Conservation (phyloP, 2,113 vertebrate species). For the Melanerpes aurifrons region DNA sequence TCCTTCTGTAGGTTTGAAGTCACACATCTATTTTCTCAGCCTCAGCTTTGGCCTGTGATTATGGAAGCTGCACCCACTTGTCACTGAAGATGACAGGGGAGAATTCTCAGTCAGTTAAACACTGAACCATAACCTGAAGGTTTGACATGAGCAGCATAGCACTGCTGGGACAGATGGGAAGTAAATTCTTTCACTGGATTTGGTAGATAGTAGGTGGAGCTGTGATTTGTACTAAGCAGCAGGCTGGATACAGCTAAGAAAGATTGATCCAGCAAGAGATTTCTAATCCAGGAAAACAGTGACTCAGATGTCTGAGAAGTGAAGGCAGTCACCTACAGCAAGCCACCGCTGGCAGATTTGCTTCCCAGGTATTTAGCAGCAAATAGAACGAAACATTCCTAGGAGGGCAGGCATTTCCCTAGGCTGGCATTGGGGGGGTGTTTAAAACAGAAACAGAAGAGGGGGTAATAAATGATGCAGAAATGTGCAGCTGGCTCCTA, state of each 20-base stretch:
- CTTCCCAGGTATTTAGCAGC: background rate
- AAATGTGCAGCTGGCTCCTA: background rate
- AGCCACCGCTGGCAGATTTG: background rate
- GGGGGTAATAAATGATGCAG: background rate
- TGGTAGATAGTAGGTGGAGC: background rate
- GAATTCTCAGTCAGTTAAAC: constrained; percentile 38
- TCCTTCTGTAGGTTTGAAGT: constrained; percentile 68
- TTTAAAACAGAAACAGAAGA: background rate
- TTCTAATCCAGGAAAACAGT: background rate
- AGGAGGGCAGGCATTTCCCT: background rate
- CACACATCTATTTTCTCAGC: constrained; percentile 74
- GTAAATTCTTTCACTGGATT: background rate
- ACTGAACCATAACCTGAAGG: background rate
- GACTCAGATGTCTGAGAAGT: background rate
- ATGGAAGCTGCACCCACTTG: constrained; percentile 68
- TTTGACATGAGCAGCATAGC: background rate
- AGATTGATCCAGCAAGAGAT: background rate
- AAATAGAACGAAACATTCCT: background rate
- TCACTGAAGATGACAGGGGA: constrained; percentile 42
- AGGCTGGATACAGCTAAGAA: background rate
- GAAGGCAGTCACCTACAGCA: background rate
- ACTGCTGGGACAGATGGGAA: background rate
- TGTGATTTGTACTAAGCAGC: background rate
- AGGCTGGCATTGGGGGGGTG: background rate
- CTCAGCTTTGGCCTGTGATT: constrained; percentile 59